Base-by-base conservation (phyloP, 2,113 vertebrate species). In the Anser brachyrhynchus region DNA sequence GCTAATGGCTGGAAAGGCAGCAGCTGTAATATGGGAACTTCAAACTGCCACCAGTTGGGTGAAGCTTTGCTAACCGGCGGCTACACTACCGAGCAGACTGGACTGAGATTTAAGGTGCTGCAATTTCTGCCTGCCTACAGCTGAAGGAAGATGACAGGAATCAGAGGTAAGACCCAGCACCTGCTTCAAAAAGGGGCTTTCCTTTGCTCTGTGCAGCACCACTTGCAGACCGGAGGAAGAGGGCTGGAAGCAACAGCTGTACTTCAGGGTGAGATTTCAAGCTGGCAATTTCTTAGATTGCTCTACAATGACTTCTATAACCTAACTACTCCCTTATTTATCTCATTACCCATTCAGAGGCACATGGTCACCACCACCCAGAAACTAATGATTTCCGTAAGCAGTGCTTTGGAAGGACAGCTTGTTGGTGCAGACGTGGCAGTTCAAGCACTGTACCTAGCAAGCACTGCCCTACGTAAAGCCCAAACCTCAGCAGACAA, bases 351-450 rank as follows among this genome's bases (percentile, higher is more conserved):
- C 18, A 13, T 43, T n/a, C 9, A 7, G 62, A 82, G 35, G 21
- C 25, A 41, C 0, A 0, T 4, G 13, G 49, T 26, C 58, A 72
- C 52, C 81, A 44, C 33, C 35, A 61, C 3, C 13, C 62, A 71
- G 71, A 58, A 84, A 39, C 18, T 11, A 41, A 1, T 78, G 4
- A 58, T 29, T 84, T 64, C 55, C 0, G 0, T 22, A n/a, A n/a
- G 55, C 41, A 20, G 35, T 3, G 20, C 37, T 65, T n/a, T 39
- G 61, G 57, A 28, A 0, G 1, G 37, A 14, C 5, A 13, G 29
- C 33, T 4, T 39, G 35, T 7, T 3, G 51, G 35, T 43, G 51
- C 25, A 80, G 59, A 37, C 20, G 33, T 13, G 14, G 33, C 43
- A 43, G 55, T 22, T 14, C 52, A 81, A 87, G 23, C 23, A 49